These are phyloP conservation scores for Ochropacha duplaris DNA, from an alignment of 2,888 invertebrate genomes.

Conservation along the genomic window DNA sequence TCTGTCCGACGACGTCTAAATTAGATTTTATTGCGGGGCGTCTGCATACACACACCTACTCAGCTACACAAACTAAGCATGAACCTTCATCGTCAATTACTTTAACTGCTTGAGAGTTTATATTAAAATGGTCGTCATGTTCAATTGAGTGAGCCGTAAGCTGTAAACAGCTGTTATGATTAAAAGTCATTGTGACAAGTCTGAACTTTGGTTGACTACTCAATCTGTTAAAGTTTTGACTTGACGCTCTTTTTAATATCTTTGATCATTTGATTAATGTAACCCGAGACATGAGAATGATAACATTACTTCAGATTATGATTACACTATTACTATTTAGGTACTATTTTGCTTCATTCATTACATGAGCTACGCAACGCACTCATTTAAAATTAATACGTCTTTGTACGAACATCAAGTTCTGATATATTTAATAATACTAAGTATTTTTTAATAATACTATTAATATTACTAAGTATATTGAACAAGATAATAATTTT, in stretches of 20 bases:
- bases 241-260: neutral
- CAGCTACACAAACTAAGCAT: conserved; percentile 44
- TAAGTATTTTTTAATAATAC: no score
- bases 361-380: neutral
- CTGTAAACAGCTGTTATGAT: conserved; percentile 64
- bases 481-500: no score
- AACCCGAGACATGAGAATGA: conserved; percentile 16
- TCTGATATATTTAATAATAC: no score
- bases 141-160: conserved; percentile 66
- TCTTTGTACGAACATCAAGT: no score
- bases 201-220: conserved; percentile 48
- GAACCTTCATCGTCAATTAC: conserved; percentile 20
- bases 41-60: conserved; percentile 61
- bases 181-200: conserved; percentile 64
- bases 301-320: conserved; percentile 12
- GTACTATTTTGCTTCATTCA: neutral
- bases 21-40: conserved; percentile 81
- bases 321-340: conserved; percentile 10
- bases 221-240: conserved; percentile 33
- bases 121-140: conserved; percentile 44
- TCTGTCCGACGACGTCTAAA: conserved; percentile 78
- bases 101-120: conserved; percentile 30
- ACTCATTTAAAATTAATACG: no score
- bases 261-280: conserved; percentile 15
- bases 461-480: no score